Conservation (phyloP, 2,113 vertebrate species). For the Oenanthe melanoleuca region DNA sequence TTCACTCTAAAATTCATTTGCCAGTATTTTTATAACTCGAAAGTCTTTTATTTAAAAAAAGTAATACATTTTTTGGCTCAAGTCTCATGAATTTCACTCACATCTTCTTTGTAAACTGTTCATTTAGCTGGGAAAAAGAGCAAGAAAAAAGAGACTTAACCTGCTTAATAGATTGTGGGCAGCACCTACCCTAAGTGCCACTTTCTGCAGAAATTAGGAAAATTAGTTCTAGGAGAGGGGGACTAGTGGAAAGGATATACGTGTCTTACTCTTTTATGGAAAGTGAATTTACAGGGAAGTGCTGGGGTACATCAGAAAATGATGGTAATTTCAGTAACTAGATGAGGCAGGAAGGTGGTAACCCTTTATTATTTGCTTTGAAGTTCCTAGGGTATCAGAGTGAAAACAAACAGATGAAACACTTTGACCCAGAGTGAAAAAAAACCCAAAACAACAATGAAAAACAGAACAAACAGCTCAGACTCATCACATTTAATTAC, state of each 20-base stretch:
- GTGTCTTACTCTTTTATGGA: neutral
- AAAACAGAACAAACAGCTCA: neutral
- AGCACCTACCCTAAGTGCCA: neutral
- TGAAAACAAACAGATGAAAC: neutral
- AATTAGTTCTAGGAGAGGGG: neutral
- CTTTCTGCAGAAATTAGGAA: neutral
- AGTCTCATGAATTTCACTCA: neutral
- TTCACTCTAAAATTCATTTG: neutral
- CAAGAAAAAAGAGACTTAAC: neutral
- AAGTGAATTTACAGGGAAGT: neutral
- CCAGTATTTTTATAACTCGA: neutral
- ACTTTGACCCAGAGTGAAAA: neutral
- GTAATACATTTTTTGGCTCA: neutral
- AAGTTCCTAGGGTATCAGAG: neutral
- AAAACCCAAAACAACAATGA: no score
- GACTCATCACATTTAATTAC: neutral
- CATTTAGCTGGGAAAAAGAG: neutral
- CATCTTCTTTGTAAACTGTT: neutral
- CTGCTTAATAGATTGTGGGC: neutral
- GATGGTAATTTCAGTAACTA: neutral
- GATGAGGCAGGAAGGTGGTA: neutral
- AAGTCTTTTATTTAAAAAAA: neutral
- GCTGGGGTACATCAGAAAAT: neutral
- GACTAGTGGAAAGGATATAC: neutral
- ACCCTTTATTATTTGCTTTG: neutral